Evolutionary conservation across 2,888 invertebrate species (phyloP), one percentile per base, ranked within the genome.

Genomic region (Rhyacophila evoluta): DNA sequence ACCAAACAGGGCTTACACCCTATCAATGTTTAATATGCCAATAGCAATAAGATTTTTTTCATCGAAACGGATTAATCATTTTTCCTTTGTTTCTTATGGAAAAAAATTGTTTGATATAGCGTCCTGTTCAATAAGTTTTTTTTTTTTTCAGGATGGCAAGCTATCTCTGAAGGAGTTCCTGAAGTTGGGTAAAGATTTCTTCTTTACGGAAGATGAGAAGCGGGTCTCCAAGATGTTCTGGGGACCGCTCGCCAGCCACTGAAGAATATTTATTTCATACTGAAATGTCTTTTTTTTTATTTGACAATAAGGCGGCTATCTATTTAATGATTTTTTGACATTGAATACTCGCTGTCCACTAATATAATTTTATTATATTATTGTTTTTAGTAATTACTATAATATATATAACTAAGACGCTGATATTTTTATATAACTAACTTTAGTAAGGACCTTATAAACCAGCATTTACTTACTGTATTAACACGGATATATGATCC

Each of bases 191-290:
- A 92, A 94, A 80, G 95, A 96, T 82, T 96, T 93, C 86, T 95
- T 96, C 87, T 87, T 93, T 74, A 93, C 94, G 0, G 94, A 95
- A 85, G 94, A 96, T 85, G 92, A 94, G 83, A 90, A 88, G 1
- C 91, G 91, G 83, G 93, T 95, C 80, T 95, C 95, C 84, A 95
- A 94, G 88, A 93, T 95, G 91, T 96, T 96, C 85, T 96, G 95
- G 95, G 96, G 96, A 33, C 82, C 82, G 28, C 79, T 82, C 41
- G 67, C 71, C 36, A 36, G 77, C 28, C 79, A 82, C 72, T 81
- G 76, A 79, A 4, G 2, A 12, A 55, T 55, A 19, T 19, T 79
- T 81, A 74, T 81, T 81, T 81, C 81, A 81, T 77, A 81, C 33
- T 81, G 81, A 81, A 80, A 81, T 81, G 68, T 74, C 29, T 25